Evolutionary conservation across 2,888 invertebrate genomes (phyloP), one percentile per base, ranked within the genome.

Genomic region (Ganaspis brasiliensis): DNA sequence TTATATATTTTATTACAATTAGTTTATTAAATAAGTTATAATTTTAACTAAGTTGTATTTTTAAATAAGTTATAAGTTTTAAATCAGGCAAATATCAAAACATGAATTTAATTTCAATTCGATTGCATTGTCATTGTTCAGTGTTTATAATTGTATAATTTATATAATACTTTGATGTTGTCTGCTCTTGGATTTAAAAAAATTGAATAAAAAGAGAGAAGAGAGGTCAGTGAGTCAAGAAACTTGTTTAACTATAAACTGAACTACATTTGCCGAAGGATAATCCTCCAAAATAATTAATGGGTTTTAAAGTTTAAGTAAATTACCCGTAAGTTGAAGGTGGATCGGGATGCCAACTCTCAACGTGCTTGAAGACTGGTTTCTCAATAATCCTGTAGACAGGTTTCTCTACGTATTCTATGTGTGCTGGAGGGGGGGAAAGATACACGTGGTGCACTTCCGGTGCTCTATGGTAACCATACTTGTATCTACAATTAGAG

Each of bases 351-450:
- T 83, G 86, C 56, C 87, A 86, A 87, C 89, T 88, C 26, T 83
- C 85, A 16, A 77, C 81, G 59, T 82, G 88, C 74, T 89, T 87
- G 83, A 82, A 87, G 77, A 88, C 83, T 72, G 90, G 89, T 80
- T 87, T 89, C 61, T 90, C 90, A 56, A 90, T 78, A 76, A 90
- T 85, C 81, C 84, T 89, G 76, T 89, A 90, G 67, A 91, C 85
- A 12, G 91, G 90, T 82, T 90, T 89, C 73, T 91, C 90, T 0
- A 91, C 86, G 77, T 90, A 91, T 76, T 91, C 90, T 37, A 91
- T 85, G 78, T 91, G 75, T 40, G 89, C 77, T 19, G 88, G 86
- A 8, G 81, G 77, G 3, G 90, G 84, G 12, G 89, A 85, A 8
- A 88, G 55, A 78, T 91, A 90, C 16, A 91, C 89, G 73, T 89